Evolutionary conservation across 2,113 vertebrate species (phyloP), one percentile per base, ranked within the genome.

Genomic region (Urocolius indicus): DNA sequence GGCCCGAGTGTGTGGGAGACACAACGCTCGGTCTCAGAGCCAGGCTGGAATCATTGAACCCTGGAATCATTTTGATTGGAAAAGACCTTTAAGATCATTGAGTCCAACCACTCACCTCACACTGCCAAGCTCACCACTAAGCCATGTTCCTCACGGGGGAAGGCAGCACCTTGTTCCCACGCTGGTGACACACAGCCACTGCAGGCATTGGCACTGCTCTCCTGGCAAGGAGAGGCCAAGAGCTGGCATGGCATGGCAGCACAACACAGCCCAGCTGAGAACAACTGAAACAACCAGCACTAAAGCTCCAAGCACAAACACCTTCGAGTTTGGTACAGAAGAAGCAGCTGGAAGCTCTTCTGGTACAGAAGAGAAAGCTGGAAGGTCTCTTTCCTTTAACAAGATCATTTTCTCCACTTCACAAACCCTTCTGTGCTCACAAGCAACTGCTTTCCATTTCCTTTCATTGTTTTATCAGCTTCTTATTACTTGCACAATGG

Each of bases 401-500:
- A 20, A 73, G 51, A 32, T 48, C 11, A 43, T 58, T 43, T 59
- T 74, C 45, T 63, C 24, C 61, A 30, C 36, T 38, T 65, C 89
- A 43, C 38, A 52, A 65, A 48, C 38, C 38, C 49, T 80, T 49
- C 46, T 45, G 41, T 19, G 20, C 27, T 46, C 46, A 55, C 46
- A 66, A 43, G n/a, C 72, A 27, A 7, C 48, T 3, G 5, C n/a
- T 32, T 84, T 48, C 38, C 55, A n/a, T 22, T 26, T 27, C 16
- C 52, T 46, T 36, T 34, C 20, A 46, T 10, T 57, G 27, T 12
- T 83, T 51, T 41, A 26, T 13, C 77, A 46, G 26, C 36, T 62
- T 38, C 87, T 67, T 49, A 0, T 5, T 3, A n/a, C 29, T 29
- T 38, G 5, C 5, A 4, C 0, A 0, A 7, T 0, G 32, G 8